phyloP scores from a whole-genome alignment of 2,797 vertebrate genomes.

The Lepilemur ruficaudatus region DNA sequence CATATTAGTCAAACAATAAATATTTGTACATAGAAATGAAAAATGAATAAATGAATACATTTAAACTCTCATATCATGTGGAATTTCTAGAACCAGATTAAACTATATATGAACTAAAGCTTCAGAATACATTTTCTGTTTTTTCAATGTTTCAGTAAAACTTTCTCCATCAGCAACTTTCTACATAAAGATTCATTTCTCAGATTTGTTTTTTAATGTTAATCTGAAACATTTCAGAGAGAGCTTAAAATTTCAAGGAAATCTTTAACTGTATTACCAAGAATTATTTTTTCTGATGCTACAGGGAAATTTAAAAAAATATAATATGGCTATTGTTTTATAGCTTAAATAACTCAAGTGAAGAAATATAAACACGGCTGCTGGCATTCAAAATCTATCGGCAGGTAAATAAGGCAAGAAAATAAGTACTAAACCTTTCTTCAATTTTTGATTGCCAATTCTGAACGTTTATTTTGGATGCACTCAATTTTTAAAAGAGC shows the following conservation, averaged over 20 bases:
- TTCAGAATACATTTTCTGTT: slow-evolving; percentile 34
- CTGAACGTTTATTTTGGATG: slow-evolving; percentile 17
- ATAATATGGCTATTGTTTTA: slow-evolving; percentile 22
- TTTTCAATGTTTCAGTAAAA: slow-evolving; percentile 53
- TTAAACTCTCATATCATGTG: background rate
- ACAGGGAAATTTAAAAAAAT: slow-evolving; percentile 16
- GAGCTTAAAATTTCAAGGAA: slow-evolving; percentile 33
- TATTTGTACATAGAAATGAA: background rate
- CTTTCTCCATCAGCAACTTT: slow-evolving; percentile 50
- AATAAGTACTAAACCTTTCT: slow-evolving; percentile 4
- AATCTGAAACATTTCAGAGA: slow-evolving; percentile 43
- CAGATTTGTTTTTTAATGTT: background rate
- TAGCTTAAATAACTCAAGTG: slow-evolving; percentile 38
- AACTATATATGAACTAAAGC: slow-evolving; percentile 8
- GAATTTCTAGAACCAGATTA: slow-evolving; percentile 8
- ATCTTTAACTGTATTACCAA: slow-evolving; percentile 23
- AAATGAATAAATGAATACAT: background rate
- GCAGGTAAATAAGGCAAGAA: slow-evolving; percentile 52
- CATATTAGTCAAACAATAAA: background rate
- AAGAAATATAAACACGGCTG: slow-evolving; percentile 39
- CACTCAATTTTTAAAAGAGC: background rate
- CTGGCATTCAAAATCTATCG: slow-evolving; percentile 49
- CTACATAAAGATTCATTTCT: slow-evolving; percentile 53
- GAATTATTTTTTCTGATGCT: slow-evolving; percentile 41
- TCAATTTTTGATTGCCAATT: slow-evolving; percentile 49